Base-by-base conservation (phyloP, 2,888 invertebrate genomes). In the Lagria hirta region DNA sequence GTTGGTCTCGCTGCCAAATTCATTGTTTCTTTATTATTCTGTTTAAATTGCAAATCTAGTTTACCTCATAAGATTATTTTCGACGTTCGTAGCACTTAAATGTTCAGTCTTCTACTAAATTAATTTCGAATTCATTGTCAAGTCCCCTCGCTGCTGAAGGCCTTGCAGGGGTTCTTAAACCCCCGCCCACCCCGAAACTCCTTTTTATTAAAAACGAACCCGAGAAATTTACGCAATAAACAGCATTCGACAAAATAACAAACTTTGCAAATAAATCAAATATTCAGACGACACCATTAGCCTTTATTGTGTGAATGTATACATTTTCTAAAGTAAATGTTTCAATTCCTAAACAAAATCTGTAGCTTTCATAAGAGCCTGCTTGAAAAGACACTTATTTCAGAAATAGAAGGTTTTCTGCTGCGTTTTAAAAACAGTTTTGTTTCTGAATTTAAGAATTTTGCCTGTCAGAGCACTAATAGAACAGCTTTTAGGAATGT, bases 121-220 rank as follows among this genome's bases (percentile, higher is more conserved):
- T 66, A 66, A 65, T 64, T 64, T 64, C 56, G 58, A 57, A 64
- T 65, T 60, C 64, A 58, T 61, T 55, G 55, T 49, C 49, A 53
- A 51, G 58, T 57, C 59, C 59, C 55, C 57, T 49, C 43, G 37
- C 38, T n/a, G n/a, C n/a, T n/a, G 20, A 18, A 30, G 24, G 12
- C 21, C 38, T 38, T 12, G 21, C 24, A 45, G 20, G 29, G 29
- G 28, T 18, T 14, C 6, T 32, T 27, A 20, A 26, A 26, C 37
- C 18, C 34, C 20, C 36, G 44, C 33, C 38, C 20, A 38, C 12
- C 22, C 8, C 29, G 13, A 20, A 21, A 29, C 36, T 21, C 18
- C 29, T 40, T 43, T 43, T 48, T 42, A 48, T 48, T 43, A 43
- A 45, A 41, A 51, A 44, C 49, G 44, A 33, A 36, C 22, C 24